Evolutionary conservation across 2,888 invertebrate genomes (phyloP), one percentile per base, ranked within the genome.

Genomic region (Ectemnius lituratus): DNA sequence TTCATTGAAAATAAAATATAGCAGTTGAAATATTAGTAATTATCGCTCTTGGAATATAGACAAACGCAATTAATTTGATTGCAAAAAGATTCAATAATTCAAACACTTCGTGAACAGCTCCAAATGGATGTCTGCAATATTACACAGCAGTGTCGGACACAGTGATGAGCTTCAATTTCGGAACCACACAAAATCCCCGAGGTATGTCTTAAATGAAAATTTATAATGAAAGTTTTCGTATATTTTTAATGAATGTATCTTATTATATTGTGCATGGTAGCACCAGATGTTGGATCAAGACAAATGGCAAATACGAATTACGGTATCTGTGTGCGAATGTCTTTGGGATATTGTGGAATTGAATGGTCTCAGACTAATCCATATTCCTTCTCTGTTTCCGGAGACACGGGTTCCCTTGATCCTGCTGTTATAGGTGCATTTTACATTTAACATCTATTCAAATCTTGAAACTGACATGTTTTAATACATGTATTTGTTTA

Each of bases 61-160:
- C 1, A 23, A 3, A 6, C 8, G 8, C 37, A 60, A 28, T 60
- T n/a, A 23, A 60, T 60, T 28, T 27, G 13, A 60, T 52, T 52
- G n/a, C 52, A 16, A 52, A 52, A 52, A 6, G 52, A 37, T 37
- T 4, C 14, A 11, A 16, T 27, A 59, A 69, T n/a, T 67, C 58
- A 63, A n/a, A 18, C 18, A 59, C 58, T 60, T 56, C 5, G 88
- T 92, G 86, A 11, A 52, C 89, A 94, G 96, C 96, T 14, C 96
- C 96, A 0, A 93, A 94, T 69, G 96, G 96, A 47, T 96, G 96
- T 86, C 91, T 96, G 27, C 95, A 95, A 91, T 96, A 96, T 88
- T 94, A 94, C 87, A 94, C 93, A 45, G 92, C 92, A 0, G 85
- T 90, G 0, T 89, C 93, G 0, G 95, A 95, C 2, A 94, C 93